Base-by-base conservation (phyloP, 2,113 vertebrate genomes). In the Sturnira hondurensis region DNA sequence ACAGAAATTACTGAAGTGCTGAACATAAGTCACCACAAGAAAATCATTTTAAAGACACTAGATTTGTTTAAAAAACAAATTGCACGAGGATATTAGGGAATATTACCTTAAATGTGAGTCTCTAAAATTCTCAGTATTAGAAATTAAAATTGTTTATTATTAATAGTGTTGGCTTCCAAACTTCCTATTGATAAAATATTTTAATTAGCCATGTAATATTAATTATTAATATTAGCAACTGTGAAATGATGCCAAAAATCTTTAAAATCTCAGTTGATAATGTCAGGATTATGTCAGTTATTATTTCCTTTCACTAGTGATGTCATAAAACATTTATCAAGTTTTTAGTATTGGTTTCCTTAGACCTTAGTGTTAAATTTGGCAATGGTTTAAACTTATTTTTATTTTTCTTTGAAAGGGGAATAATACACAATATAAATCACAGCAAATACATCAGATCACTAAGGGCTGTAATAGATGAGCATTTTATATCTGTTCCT, bases 301-400 rank as follows among this genome's bases (percentile, higher is more conserved):
- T 96, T 68, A 95, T 91, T 86, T 94, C 7, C n/a, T 33, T 16
- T 47, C 41, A 28, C 47, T 93, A n/a, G 85, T 81, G 50, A 88
- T 31, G 94, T 63, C 31, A 91, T 82, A 90, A 83, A 92, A 74
- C 78, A 87, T 54, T 94, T 90, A 63, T 86, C 28, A 96, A 50
- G 26, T 56, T 86, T 91, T 94, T 24, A 86, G 4, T 86, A 89
- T n/a, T 83, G 15, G 43, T 87, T 95, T 91, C 28, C 24, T 83
- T 36, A 85, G 19, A 74, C 14, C 17, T 58, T 10, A 81, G 76
- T 87, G 36, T 19, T 82, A 77, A 90, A 36, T 63, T 80, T 54
- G 22, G 7, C 26, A 92, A 63, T 8, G 63, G 3, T 82, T 84
- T 52, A 77, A 76, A 67, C 20, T n/a, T 93, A 56, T 10, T 86